These are phyloP conservation scores for Tenthredo mesomela DNA, from an alignment of 2,888 invertebrate genomes.

Conservation along the genomic window DNA sequence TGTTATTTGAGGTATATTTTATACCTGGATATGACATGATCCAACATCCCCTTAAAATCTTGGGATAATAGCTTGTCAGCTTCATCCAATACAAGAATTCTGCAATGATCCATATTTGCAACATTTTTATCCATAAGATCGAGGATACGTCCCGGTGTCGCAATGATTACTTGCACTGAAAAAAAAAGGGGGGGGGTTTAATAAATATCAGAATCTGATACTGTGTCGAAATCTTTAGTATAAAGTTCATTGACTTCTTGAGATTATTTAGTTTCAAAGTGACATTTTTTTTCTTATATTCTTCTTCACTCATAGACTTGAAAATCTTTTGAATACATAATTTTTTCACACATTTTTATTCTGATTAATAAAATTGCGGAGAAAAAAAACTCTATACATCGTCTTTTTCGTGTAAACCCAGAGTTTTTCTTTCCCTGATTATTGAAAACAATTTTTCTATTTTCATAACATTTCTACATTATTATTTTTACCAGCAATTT, in stretches of 20 bases:
- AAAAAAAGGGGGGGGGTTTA: conserved; percentile 48
- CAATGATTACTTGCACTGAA: conserved; percentile 98
- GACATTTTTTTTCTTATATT: no score
- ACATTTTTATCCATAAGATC: conserved; percentile 99
- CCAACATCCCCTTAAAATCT: conserved; percentile 99
- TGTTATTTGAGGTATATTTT: background rate
- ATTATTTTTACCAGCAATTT: background rate
- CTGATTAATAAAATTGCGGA: no score
- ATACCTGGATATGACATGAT: conserved; percentile 93
- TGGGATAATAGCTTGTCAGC: conserved; percentile 99
- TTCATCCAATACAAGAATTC: conserved; percentile 98
- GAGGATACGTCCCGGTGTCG: conserved; percentile 99
- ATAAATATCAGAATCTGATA: background rate
- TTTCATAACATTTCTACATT: background rate
- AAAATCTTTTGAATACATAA: no score
- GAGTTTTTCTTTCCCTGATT: background rate
- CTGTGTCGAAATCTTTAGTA: background rate
- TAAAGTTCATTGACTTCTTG: background rate
- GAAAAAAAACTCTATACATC: no score
- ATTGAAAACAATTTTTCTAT: background rate
- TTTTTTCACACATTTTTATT: no score
- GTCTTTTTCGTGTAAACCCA: background rate
- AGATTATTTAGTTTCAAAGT: no score
- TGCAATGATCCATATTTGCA: conserved; percentile 97
- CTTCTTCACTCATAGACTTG: no score